These are phyloP conservation scores for Teleogryllus occipitalis DNA, from an alignment of 1,140 invertebrate genomes.

Conservation along the genomic window DNA sequence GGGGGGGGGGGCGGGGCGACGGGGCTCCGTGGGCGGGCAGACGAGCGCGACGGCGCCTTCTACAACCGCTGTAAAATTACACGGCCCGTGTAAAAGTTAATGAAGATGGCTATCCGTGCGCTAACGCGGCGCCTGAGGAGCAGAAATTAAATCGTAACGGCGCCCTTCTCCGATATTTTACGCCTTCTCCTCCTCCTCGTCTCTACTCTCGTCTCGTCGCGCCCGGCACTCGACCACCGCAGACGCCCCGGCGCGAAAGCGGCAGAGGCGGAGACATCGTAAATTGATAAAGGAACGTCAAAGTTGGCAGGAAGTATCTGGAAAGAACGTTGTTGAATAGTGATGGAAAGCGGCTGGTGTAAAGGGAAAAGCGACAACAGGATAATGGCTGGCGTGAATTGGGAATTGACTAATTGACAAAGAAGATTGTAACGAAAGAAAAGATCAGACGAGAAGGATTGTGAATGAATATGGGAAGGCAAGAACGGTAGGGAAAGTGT, in stretches of 20 bases:
- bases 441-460: too few relatives aligned
- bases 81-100: slow-evolving; percentile 3
- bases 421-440: too few relatives aligned
- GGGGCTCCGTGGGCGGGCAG: too few relatives aligned
- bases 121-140: background rate
- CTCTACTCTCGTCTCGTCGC: background rate
- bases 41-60: background rate
- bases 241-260: background rate
- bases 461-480: too few relatives aligned
- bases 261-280: background rate
- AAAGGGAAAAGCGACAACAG: too few relatives aligned
- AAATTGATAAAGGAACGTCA: background rate
- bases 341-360: too few relatives aligned
- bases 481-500: too few relatives aligned
- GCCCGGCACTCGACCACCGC: background rate
- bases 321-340: background rate
- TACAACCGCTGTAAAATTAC: slow-evolving; percentile 4
- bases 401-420: too few relatives aligned
- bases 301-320: background rate
- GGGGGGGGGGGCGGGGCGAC: too few relatives aligned
- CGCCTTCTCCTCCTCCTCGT: background rate
- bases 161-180: background rate
- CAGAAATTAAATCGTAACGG: slow-evolving; percentile 4
- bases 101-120: background rate
- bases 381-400: too few relatives aligned